Conservation (phyloP, 2,888 invertebrate genomes). For the Troides aeacus region DNA sequence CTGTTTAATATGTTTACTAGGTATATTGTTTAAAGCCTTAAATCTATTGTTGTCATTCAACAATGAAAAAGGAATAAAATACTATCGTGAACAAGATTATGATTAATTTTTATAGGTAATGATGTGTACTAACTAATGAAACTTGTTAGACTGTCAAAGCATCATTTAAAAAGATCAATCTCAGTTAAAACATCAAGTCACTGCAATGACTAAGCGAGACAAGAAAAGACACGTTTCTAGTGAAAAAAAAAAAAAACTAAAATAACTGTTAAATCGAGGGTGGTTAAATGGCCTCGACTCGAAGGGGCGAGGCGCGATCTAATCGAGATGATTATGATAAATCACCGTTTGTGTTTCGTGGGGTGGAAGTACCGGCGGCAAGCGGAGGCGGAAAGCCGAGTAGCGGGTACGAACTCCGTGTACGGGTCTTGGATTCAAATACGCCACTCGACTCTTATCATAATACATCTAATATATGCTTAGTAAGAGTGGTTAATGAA, state of each 20-base stretch:
- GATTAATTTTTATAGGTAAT: slow-evolving; percentile 1
- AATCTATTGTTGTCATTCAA: neutral
- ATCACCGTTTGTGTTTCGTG: slow-evolving; percentile 50
- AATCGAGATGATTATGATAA: slow-evolving; percentile 77
- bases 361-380: slow-evolving; percentile 39
- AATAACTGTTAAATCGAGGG: slow-evolving; percentile 78
- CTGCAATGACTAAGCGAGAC: slow-evolving; percentile 45
- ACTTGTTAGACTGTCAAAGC: slow-evolving; percentile 47
- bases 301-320: slow-evolving; percentile 68
- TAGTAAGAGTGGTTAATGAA: neutral
- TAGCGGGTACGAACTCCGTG: neutral
- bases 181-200: slow-evolving; percentile 44
- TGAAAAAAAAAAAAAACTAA: slow-evolving; percentile 66
- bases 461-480: neutral
- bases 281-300: slow-evolving; percentile 62
- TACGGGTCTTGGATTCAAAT: neutral
- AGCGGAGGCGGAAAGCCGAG: slow-evolving; percentile 31
- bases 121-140: slow-evolving; percentile 4
- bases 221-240: slow-evolving; percentile 54
- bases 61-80: neutral
- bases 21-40: too few relatives aligned
- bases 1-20: too few relatives aligned
- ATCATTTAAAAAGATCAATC: slow-evolving; percentile 49
- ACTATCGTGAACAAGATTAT: neutral
- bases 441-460: neutral